Evolutionary conservation across 2,113 vertebrate genomes (phyloP), one percentile per base, ranked within the genome.

Genomic region (Corythaeola cristata): DNA sequence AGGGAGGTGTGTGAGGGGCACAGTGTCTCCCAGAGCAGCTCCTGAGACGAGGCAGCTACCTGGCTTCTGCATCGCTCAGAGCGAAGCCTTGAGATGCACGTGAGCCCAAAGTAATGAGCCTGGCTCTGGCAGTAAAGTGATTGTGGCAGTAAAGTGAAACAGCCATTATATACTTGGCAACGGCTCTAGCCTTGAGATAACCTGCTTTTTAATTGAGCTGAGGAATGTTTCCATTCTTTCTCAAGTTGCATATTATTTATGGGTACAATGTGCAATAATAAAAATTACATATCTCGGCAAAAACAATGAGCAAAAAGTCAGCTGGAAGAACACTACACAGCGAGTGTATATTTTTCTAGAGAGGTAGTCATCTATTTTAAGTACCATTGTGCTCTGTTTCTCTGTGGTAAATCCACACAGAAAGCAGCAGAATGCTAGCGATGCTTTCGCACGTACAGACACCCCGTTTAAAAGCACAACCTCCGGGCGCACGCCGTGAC

Each of bases 201-300:
- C 95, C 93, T 96, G 96, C 74, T 93, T 96, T 93, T 97, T 97
- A 97, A 97, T 96, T 97, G 97, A 97, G 94, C 90, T 73, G 74
- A 95, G 91, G 89, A 96, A 94, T 97, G 94, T 94, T 97, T 97
- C 89, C 86, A 72, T 92, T 96, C 94, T 89, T 89, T 89, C 89
- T 97, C 89, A 68, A 93, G 93, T 93, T 96, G 89, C 95, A 8
- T 91, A 89, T 96, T 96, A 97, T 97, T 96, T 96, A 94, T 94
- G 93, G 84, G 90, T 89, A 92, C 91, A 72, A 92, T 94, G 90
- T 94, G 84, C 89, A 96, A 94, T 96, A 96, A 96, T 95, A 97
- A 97, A 97, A 97, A 91, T 95, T 93, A 93, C 92, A 89, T 95
- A 85, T 87, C 85, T 73, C 20, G 26, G 88, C 89, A 92, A 97